These are phyloP conservation scores for Microctonus hyperodae DNA, from an alignment of 2,888 invertebrate species.

Conservation along the genomic window DNA sequence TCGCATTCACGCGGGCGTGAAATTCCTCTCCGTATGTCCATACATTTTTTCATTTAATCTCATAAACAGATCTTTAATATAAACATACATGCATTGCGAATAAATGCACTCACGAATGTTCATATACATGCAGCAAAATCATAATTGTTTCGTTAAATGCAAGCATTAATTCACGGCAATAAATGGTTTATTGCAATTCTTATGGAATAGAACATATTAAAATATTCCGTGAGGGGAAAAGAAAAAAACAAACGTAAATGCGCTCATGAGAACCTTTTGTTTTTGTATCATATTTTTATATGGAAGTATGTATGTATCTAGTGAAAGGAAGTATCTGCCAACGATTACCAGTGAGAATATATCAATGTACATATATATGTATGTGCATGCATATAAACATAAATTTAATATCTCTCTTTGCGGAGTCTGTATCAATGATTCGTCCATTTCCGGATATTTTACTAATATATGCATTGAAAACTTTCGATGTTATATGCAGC, in stretches of 20 bases:
- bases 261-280: background rate
- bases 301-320: background rate
- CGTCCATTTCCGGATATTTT: too few species aligned
- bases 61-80: background rate
- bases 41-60: conserved; percentile 8
- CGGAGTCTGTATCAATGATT: background rate
- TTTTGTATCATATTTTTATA: background rate
- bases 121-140: background rate
- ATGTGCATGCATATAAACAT: too few species aligned
- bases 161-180: background rate
- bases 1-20: conserved; percentile 37
- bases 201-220: background rate
- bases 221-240: background rate
- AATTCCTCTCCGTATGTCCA: conserved; percentile 8
- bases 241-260: background rate
- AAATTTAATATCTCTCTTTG: background rate
- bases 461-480: too few species aligned
- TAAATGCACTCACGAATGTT: background rate
- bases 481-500: too few species aligned
- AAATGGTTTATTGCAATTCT: background rate
- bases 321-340: background rate
- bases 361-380: background rate
- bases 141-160: background rate
- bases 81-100: background rate
- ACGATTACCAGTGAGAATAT: background rate